Conservation (phyloP, 2,113 vertebrate species). For the Lucifuga dentata region DNA sequence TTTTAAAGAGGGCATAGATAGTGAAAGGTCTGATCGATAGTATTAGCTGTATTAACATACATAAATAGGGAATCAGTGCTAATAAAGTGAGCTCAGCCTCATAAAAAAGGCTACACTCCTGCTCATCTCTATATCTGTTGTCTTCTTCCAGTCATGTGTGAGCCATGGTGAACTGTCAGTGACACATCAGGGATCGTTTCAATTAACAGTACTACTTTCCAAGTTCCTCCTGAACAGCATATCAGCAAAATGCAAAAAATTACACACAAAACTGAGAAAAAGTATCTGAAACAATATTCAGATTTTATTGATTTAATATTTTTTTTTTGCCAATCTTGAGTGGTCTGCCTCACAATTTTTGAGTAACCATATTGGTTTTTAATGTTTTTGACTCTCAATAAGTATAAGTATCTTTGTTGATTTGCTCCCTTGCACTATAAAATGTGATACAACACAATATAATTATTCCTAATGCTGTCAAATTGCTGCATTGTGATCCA, state of each 20-base stretch:
- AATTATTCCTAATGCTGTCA: too few relatives aligned
- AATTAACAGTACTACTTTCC: constrained; percentile 67
- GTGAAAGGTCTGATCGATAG: constrained; percentile 70
- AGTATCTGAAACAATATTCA: too few relatives aligned
- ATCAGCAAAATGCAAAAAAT: constrained; percentile 28
- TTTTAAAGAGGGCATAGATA: constrained; percentile 65
- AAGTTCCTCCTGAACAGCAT: constrained; percentile 16
- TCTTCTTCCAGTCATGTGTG: constrained; percentile 43
- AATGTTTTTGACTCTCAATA: too few relatives aligned
- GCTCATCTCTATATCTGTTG: constrained; percentile 53
- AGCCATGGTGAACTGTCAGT: constrained; percentile 45
- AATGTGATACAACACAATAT: too few relatives aligned
- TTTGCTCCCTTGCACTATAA: too few relatives aligned
- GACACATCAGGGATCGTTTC: constrained; percentile 68
- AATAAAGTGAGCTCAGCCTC: constrained; percentile 81
- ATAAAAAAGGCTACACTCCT: constrained; percentile 57
- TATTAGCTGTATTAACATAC: constrained; percentile 79
- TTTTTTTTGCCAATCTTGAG: too few relatives aligned
- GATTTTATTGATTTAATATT: too few relatives aligned
- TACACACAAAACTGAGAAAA: too few relatives aligned
- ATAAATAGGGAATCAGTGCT: constrained; percentile 83
- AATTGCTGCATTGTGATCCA: too few relatives aligned
- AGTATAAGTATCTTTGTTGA: too few relatives aligned
- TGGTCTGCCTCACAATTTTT: too few relatives aligned
- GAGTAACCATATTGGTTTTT: too few relatives aligned